Evolutionary conservation across 2,888 invertebrate genomes (phyloP).

Genomic region (Dolichomitus sp.): DNA sequence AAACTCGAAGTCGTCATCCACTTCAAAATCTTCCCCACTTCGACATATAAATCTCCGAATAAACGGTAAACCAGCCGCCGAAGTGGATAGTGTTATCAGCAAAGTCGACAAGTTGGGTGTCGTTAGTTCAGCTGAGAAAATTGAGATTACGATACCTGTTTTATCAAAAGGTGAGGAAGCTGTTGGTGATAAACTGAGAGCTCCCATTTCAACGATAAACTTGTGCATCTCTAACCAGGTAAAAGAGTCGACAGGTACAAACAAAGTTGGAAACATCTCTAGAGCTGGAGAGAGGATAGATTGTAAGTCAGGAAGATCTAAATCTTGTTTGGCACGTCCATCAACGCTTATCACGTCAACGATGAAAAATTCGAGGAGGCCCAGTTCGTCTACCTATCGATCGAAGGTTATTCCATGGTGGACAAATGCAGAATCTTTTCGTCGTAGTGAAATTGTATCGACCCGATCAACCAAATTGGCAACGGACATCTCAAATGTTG

Average conservation of each 20-base stretch:
- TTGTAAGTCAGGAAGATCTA: constrained; percentile 10
- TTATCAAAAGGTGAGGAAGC: constrained; percentile 2
- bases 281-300: not conserved
- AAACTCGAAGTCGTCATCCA: constrained; percentile 43
- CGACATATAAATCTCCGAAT: constrained; percentile 74
- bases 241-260: not conserved
- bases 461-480: constrained; percentile 9
- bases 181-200: not conserved
- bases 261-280: not conserved
- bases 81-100: constrained; percentile 68
- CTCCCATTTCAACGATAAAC: constrained; percentile 51
- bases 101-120: constrained; percentile 70
- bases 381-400: not conserved
- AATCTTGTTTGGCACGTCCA: constrained; percentile 8
- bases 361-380: constrained; percentile 2
- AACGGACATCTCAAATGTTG: not conserved
- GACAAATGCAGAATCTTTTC: constrained; percentile 67
- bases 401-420: constrained; percentile 65
- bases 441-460: constrained; percentile 26
- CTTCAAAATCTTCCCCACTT: constrained; percentile 27
- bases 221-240: constrained; percentile 44
- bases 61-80: constrained; percentile 73
- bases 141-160: constrained; percentile 73
- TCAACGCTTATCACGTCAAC: constrained; percentile 15
- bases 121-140: constrained; percentile 70